Percentiles rank a stretch among this genome's conserved stretches.
Conservation (phyloP, 2,113 vertebrate genomes). For the Amblyornis subalaris region DNA sequence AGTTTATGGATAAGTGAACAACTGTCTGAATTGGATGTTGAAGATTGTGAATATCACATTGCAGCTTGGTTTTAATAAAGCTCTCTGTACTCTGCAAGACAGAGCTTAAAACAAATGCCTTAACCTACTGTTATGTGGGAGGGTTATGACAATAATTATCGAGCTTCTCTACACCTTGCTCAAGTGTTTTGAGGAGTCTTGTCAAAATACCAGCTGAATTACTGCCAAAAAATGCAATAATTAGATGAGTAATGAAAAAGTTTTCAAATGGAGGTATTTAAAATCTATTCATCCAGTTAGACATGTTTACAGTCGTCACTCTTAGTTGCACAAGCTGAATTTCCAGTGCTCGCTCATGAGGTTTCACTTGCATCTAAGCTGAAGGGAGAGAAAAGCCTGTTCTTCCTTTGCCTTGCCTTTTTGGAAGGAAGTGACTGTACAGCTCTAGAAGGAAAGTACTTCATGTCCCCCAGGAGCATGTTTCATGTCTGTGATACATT, state of each 20-base stretch:
- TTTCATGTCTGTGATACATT: neutral
- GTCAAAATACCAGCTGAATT: constrained; percentile 28
- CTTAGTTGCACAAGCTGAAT: neutral
- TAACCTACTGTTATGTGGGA: constrained; percentile 27
- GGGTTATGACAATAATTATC: constrained; percentile 17
- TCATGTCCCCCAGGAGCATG: neutral
- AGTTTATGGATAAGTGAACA: neutral
- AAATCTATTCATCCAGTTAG: neutral
- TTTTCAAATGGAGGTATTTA: neutral
- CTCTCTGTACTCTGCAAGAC: neutral
- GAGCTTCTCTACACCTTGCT: neutral
- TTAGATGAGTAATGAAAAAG: neutral
- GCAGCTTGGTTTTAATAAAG: neutral
- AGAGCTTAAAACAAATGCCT: neutral
- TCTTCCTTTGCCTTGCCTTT: neutral
- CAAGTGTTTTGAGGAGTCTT: constrained; percentile 2
- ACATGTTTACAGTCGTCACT: neutral
- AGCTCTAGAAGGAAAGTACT: neutral
- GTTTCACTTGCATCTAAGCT: neutral
- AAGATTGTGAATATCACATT: neutral
- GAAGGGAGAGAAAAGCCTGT: neutral
- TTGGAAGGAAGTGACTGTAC: neutral
- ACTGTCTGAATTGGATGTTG: neutral
- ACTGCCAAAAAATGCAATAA: neutral
- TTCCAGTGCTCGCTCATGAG: neutral